Conservation (phyloP, 2,888 invertebrate species). For the Muschampia plurimacula region DNA sequence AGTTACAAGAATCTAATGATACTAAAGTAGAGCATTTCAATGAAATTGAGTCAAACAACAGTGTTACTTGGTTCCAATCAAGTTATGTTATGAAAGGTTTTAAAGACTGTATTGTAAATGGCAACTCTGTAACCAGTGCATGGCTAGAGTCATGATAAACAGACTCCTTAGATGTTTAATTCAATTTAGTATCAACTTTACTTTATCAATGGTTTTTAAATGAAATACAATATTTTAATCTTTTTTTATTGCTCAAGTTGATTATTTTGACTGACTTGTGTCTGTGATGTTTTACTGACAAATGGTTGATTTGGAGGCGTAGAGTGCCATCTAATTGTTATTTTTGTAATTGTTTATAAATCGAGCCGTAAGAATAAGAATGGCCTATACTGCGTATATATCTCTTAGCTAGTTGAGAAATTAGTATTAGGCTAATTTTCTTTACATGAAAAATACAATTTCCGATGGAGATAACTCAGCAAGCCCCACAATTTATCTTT, state of each 20-base stretch:
- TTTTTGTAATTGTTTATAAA: neutral
- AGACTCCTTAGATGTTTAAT: constrained; percentile 4
- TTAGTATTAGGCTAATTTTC: too few relatives aligned
- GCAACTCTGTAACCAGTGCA: constrained; percentile 80
- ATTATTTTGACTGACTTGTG: constrained; percentile 7
- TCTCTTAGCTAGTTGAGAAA: too few relatives aligned
- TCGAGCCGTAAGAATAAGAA: too few relatives aligned
- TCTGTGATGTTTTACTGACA: constrained; percentile 3
- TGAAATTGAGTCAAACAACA: constrained; percentile 71
- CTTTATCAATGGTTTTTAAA: neutral
- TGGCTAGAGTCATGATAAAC: constrained; percentile 68
- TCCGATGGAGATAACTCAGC: too few relatives aligned
- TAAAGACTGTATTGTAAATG: constrained; percentile 84
- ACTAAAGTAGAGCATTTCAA: constrained; percentile 53
- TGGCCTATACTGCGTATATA: too few relatives aligned
- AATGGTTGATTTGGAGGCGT: neutral
- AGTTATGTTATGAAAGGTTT: constrained; percentile 85
- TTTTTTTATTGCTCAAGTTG: constrained; percentile 20
- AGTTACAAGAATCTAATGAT: constrained; percentile 46
- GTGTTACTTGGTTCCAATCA: constrained; percentile 82
- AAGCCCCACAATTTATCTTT: too few relatives aligned
- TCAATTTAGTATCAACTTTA: constrained; percentile 24
- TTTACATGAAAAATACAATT: too few relatives aligned
- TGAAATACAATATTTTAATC: constrained; percentile 19
- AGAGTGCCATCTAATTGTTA: neutral